Evolutionary conservation across 2,113 vertebrate species (phyloP).

Genomic region (human (Homo sapiens)): GRCh38 chr12:45327001-45327500

Average conservation of each 20-base stretch:
- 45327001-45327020: background rate
- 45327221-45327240: constrained; percentile 10
- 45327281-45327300: background rate
- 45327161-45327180: background rate
- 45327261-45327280: background rate
- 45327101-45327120: background rate
- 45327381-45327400: background rate
- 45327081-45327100: background rate
- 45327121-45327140: background rate
- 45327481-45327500: constrained; percentile 51
- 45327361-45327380: background rate
- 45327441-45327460: constrained; percentile 23
- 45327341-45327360: constrained; percentile 19
- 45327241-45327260: background rate
- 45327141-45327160: background rate
- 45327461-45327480: background rate
- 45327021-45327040: background rate
- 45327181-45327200: background rate
- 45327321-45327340: background rate
- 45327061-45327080: background rate
- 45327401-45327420: constrained; percentile 12
- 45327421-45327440: constrained; percentile 47
- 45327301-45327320: background rate
- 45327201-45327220: background rate
- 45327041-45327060: background rate